Evolutionary conservation across 2,797 vertebrate genomes (phyloP).

Genomic region (Furcifer pardalis): DNA sequence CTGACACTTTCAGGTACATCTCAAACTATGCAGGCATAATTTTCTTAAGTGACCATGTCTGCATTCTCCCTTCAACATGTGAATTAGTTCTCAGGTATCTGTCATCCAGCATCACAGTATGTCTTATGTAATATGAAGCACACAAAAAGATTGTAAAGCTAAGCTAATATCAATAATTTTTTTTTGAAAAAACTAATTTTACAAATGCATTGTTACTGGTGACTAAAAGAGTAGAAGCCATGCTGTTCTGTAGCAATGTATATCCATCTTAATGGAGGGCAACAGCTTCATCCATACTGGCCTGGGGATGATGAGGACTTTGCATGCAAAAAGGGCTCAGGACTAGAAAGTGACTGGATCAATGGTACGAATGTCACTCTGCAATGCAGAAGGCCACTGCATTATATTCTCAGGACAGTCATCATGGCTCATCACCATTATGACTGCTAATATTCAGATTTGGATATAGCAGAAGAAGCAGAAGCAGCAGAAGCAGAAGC

Average conservation of each 20-base stretch:
- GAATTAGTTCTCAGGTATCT: not conserved
- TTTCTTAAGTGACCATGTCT: not conserved
- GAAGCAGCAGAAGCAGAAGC: too few relatives aligned
- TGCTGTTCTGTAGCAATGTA: not conserved
- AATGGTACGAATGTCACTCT: too few relatives aligned
- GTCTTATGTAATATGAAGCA: constrained; percentile 21
- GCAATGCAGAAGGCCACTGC: too few relatives aligned
- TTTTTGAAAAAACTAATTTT: not conserved
- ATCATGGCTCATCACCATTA: too few relatives aligned
- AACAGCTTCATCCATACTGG: too few relatives aligned
- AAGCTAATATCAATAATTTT: not conserved
- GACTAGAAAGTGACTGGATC: too few relatives aligned
- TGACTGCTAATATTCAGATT: too few relatives aligned
- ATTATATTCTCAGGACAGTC: too few relatives aligned
- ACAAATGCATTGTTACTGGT: not conserved
- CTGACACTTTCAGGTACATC: not conserved
- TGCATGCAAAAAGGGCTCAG: too few relatives aligned
- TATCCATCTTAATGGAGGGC: too few relatives aligned
- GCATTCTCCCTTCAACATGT: not conserved
- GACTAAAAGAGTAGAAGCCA: not conserved
- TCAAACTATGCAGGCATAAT: not conserved
- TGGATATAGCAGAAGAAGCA: too few relatives aligned
- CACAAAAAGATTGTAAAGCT: constrained; percentile 17
- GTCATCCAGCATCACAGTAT: constrained; percentile 16
- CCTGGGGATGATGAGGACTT: too few relatives aligned